Evolutionary conservation across 2,888 invertebrate species (phyloP).

Genomic region (Metalampra italica): DNA sequence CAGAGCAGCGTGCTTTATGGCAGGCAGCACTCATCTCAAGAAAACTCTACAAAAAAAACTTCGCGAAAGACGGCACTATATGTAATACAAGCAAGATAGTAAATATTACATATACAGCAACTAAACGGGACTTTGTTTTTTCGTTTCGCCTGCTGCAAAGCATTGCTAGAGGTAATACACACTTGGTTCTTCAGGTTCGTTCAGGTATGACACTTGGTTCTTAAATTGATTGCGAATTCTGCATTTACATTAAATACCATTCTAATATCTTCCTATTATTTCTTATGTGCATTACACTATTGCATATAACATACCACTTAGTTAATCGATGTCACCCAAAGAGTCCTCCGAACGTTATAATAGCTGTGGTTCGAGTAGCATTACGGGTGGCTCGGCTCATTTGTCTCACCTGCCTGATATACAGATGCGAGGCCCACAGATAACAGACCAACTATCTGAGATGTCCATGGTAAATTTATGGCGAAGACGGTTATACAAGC

Average conservation of each 20-base stretch:
- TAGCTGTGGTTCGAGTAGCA: conserved; percentile 27
- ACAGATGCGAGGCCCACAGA: conserved; percentile 66
- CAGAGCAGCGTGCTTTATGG: not conserved
- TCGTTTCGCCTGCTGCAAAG: too few relatives aligned
- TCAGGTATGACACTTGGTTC: too few relatives aligned
- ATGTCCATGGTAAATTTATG: conserved; percentile 71
- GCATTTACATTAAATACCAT: too few relatives aligned
- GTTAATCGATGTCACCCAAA: not conserved
- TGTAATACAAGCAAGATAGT: too few relatives aligned
- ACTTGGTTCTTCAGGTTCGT: too few relatives aligned
- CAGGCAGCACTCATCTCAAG: too few relatives aligned
- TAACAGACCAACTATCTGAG: conserved; percentile 66
- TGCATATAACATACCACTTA: not conserved
- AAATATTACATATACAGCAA: too few relatives aligned
- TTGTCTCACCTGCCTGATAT: conserved; percentile 43
- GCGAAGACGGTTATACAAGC: conserved; percentile 45
- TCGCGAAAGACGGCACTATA: too few relatives aligned
- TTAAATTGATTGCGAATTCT: too few relatives aligned
- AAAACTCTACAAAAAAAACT: too few relatives aligned
- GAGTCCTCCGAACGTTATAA: not conserved
- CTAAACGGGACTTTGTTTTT: too few relatives aligned
- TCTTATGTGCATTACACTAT: not conserved
- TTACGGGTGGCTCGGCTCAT: conserved; percentile 65
- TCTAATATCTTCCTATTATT: not conserved
- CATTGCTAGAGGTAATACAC: too few relatives aligned